These are phyloP conservation scores for Prolemur simus DNA, from an alignment of 2,113 vertebrate species.

Conservation along the genomic window DNA sequence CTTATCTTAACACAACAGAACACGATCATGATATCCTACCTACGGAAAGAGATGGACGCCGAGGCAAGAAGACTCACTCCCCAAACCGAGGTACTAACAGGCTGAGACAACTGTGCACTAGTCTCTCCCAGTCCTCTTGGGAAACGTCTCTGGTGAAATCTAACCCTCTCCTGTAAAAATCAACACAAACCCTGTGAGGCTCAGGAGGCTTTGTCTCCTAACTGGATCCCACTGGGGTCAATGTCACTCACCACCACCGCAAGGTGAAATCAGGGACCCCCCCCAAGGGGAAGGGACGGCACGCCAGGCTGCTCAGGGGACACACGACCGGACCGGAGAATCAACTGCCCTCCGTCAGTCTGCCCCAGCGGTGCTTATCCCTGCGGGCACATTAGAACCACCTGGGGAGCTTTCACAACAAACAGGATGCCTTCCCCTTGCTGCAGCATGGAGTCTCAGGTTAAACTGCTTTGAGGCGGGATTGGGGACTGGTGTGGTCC, in stretches of 20 bases:
- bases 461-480: neutral
- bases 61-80: neutral
- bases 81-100: neutral
- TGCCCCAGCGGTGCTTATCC: neutral
- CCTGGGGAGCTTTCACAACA: neutral
- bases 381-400: neutral
- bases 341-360: neutral
- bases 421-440: neutral
- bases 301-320: accelerated
- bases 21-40: neutral
- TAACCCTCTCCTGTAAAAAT: neutral
- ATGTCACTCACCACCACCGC: neutral
- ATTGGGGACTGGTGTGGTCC: neutral
- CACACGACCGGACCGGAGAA: accelerated
- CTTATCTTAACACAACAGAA: neutral
- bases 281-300: neutral
- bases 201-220: neutral
- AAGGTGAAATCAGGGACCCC: neutral
- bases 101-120: neutral
- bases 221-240: neutral
- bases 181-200: neutral
- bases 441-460: neutral
- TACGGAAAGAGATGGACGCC: neutral
- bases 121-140: neutral
- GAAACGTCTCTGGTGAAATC: neutral